Conservation (phyloP, 2,888 invertebrate species). For the Pollenia angustigena region DNA sequence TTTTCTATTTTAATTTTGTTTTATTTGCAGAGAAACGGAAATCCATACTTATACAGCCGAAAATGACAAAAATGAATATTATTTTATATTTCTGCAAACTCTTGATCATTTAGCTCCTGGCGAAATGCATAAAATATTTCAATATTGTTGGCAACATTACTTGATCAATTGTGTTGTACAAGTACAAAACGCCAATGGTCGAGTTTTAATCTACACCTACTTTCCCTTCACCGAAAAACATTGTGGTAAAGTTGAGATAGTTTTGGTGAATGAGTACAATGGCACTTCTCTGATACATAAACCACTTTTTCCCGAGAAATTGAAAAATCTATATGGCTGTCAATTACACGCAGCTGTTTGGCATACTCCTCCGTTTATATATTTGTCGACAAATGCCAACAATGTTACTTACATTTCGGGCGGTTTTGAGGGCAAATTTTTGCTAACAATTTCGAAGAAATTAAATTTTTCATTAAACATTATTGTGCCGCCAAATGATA, state of each 20-base stretch:
- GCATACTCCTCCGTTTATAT: constrained; percentile 74
- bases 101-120: constrained; percentile 16
- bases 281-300: constrained; percentile 30
- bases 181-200: constrained; percentile 38
- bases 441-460: constrained; percentile 40
- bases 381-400: constrained; percentile 36
- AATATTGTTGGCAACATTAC: constrained; percentile 73
- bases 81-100: constrained; percentile 64
- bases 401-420: constrained; percentile 50
- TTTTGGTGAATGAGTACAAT: constrained; percentile 49
- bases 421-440: constrained; percentile 68
- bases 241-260: constrained; percentile 44
- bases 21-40: constrained; percentile 13
- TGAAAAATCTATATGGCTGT: constrained; percentile 78
- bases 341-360: constrained; percentile 75
- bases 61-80: constrained; percentile 72
- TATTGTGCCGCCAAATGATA: constrained; percentile 63
- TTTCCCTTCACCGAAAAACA: constrained; percentile 63
- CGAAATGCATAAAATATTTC: constrained; percentile 54
- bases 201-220: constrained; percentile 65
- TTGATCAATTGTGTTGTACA: constrained; percentile 73
- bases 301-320: constrained; percentile 76
- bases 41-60: constrained; percentile 36
- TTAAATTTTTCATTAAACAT: constrained; percentile 68
- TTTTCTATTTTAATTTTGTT: not conserved